Conservation (phyloP, 2,888 invertebrate species). For the Mantis religiosa region DNA sequence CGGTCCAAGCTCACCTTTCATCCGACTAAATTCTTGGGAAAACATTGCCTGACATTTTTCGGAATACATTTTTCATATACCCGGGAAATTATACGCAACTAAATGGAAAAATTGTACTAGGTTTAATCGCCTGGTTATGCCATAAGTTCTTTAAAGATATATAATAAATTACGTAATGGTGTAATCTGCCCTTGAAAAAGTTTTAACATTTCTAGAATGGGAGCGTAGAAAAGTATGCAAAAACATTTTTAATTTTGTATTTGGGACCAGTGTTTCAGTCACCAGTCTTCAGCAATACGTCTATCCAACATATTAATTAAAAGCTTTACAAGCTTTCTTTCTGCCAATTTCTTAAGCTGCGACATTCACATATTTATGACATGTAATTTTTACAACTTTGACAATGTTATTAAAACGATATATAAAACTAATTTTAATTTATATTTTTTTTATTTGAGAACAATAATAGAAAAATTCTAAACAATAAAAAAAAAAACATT, state of each 20-base stretch:
- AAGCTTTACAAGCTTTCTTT: no score
- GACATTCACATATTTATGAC: no score
- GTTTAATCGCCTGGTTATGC: no score
- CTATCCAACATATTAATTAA: no score
- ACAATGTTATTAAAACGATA: no score
- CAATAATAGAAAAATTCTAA: not conserved
- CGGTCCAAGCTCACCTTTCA: constrained; percentile 37
- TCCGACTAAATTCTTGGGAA: constrained; percentile 39
- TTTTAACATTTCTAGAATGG: not conserved
- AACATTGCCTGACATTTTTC: constrained; percentile 35
- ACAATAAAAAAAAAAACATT: not conserved
- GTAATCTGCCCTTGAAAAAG: not conserved
- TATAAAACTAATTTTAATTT: not conserved
- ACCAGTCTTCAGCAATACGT: no score
- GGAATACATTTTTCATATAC: constrained; percentile 36
- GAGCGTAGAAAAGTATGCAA: not conserved
- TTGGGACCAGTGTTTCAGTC: no score
- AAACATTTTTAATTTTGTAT: no score
- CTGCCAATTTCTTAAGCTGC: no score
- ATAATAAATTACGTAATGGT: not conserved
- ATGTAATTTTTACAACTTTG: no score
- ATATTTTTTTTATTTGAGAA: not conserved
- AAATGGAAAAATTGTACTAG: no score
- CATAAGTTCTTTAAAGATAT: not conserved
- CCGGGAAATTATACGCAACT: no score